Evolutionary conservation across 37 sponge, comb jelly and placozoan genomes (phyloP), one percentile per base, ranked within the genome.

Genomic region (Aplysina aerophoba): DNA sequence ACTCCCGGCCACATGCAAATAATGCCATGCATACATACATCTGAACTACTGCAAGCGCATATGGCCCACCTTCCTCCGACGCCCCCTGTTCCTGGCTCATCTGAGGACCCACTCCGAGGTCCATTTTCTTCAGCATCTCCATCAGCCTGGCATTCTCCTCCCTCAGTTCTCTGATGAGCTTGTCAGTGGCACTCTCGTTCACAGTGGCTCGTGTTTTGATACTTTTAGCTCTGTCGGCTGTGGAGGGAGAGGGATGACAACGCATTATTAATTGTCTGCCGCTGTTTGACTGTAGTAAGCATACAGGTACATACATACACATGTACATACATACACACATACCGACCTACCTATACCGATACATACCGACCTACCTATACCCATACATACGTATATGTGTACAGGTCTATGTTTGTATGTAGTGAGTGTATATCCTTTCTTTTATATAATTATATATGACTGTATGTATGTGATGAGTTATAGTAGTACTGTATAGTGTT

Each of bases 121-220:
- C 24, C 35, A 79, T 85, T 0, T 86, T 79, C 87, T 81, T 85
- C 62, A 90, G 25, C 89, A 83, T 86, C 12, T 85, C 79, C 82
- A 83, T 28, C 16, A 93, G 83, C 17, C 78, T 53, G 17, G 83
- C 82, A 69, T 93, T 93, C 88, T 93, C 94, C 77, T 93, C 94
- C 37, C 82, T 64, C 64, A 93, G 65, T 36, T 93, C 87, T 22
- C 90, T 72, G 41, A 93, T 93, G 24, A 93, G 86, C 25, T 87
- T 87, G 28, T 93, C 94, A 0, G 94, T 93, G 16, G 88, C 79
- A 81, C 88, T 87, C 78, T 93, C 94, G 59, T 93, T 93, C 1
- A 93, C 83, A 20, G 73, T 80, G 59, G 94, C 94, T 67, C 40
- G 79, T 21, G 90, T 90, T 82, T 90, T 87, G 72, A 93, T 90